Conservation (phyloP, 2,797 vertebrate genomes). For the Anolis apletophallus region DNA sequence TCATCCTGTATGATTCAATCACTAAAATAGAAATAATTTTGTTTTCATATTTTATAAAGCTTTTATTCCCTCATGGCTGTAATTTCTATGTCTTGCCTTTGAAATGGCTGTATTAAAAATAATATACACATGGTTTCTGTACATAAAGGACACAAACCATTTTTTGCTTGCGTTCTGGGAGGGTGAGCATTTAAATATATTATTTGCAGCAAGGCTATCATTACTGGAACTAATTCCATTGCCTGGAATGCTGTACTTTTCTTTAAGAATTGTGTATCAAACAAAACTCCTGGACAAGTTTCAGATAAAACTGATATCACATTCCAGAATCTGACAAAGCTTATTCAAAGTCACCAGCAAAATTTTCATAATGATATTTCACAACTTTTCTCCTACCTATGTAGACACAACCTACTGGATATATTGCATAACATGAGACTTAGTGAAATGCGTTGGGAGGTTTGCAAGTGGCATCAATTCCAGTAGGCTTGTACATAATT, state of each 20-base stretch:
- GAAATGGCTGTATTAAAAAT: background rate
- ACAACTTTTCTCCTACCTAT: background rate
- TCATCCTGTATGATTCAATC: background rate
- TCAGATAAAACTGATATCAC: background rate
- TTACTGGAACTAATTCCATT: background rate
- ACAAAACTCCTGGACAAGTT: background rate
- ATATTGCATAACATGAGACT: background rate
- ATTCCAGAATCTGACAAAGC: background rate
- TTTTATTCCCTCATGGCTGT: background rate
- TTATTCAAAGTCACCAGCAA: conserved; percentile 27
- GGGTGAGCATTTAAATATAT: background rate
- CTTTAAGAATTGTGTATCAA: background rate
- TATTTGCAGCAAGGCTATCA: conserved; percentile 1
- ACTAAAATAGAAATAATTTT: background rate
- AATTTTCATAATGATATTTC: background rate
- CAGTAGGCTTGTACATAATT: background rate
- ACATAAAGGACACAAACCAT: background rate
- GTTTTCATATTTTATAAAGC: background rate
- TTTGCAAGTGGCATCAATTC: background rate
- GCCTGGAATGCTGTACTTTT: background rate
- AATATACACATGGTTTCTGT: background rate
- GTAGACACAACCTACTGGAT: background rate
- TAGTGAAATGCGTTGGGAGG: background rate
- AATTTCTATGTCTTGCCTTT: background rate
- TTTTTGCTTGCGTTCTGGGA: background rate